These are phyloP conservation scores for Ochotona princeps DNA, from an alignment of 2,113 vertebrate species.

Conservation along the genomic window DNA sequence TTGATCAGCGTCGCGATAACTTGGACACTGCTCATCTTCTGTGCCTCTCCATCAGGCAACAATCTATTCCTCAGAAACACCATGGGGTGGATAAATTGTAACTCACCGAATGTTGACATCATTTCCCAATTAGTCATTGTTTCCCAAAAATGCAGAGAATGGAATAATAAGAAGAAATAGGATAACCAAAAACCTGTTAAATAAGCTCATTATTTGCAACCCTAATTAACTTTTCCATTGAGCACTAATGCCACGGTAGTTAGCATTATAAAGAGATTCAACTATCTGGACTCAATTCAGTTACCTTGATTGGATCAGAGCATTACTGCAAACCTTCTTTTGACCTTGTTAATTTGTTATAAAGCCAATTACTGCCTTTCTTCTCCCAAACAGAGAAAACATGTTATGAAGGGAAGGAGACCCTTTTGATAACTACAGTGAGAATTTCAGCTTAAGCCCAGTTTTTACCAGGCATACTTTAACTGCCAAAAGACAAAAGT, in stretches of 20 bases:
- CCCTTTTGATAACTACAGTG: neutral
- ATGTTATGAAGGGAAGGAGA: neutral
- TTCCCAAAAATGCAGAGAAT: neutral
- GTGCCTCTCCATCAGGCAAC: neutral
- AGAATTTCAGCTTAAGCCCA: neutral
- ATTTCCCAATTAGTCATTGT: neutral
- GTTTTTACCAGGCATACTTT: neutral
- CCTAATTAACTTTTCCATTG: conserved; percentile 31
- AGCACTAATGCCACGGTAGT: neutral
- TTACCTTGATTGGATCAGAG: conserved; percentile 21
- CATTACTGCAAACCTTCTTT: neutral
- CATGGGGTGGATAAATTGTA: neutral
- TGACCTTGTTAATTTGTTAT: neutral
- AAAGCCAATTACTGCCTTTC: neutral
- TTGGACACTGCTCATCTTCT: neutral
- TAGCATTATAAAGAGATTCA: neutral
- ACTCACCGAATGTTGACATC: neutral
- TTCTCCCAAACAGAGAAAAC: neutral
- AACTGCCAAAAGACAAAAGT: neutral
- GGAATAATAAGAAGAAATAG: conserved; percentile 15
- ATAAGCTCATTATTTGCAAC: conserved; percentile 34
- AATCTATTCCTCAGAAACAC: neutral
- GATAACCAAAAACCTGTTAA: neutral
- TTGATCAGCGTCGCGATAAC: neutral
- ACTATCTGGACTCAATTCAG: neutral